Base-by-base conservation (phyloP, 2,888 invertebrate genomes). In the Dioctria linearis region DNA sequence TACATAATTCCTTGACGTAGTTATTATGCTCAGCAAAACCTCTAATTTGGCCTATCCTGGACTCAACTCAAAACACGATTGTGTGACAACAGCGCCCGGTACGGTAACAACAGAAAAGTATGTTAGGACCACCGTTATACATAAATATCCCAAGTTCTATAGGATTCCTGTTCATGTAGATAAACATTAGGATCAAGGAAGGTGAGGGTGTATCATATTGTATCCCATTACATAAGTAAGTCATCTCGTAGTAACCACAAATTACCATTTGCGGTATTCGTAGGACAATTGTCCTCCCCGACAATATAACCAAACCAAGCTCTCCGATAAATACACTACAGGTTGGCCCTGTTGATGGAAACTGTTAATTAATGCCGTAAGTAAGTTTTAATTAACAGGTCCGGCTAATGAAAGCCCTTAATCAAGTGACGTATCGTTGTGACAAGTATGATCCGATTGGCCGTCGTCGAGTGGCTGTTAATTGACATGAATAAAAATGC, bases 211-310 rank as follows among this genome's bases (percentile, higher is more conserved):
- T 57, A 25, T 25, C 25, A 25, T n/a, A n/a, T 25, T 25, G 25
- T 25, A 59, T 66, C 25, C 57, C 67, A 73, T 25, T 25, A 25
- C 25, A 25, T 79, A 79, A 81, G 71, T 81, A 67, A 67, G 78
- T 80, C 78, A 80, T 78, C 73, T 73, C 25, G 9, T 25, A 25
- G 25, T 46, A 73, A 67, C 82, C 82, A 78, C 82, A 82, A 82
- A 82, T 82, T 80, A 73, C 73, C 67, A 81, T 66, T 80, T 78
- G 80, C 54, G 82, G 82, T 46, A 59, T 54, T 67, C 65, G 25
- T 78, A 63, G 66, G 71, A 43, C 63, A 73, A 82, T 80, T 82
- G 65, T 78, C n/a, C 57, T 49, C 67, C 13, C 39, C 8, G 39
- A 78, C 43, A 65, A 25, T 25, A 25, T 25, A 25, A 25, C 25